Percentiles rank a stretch among this genome's conserved stretches.
phyloP scores from a whole-genome alignment of 2,888 invertebrate genomes.

The Pardosa pseudoannulata region DNA sequence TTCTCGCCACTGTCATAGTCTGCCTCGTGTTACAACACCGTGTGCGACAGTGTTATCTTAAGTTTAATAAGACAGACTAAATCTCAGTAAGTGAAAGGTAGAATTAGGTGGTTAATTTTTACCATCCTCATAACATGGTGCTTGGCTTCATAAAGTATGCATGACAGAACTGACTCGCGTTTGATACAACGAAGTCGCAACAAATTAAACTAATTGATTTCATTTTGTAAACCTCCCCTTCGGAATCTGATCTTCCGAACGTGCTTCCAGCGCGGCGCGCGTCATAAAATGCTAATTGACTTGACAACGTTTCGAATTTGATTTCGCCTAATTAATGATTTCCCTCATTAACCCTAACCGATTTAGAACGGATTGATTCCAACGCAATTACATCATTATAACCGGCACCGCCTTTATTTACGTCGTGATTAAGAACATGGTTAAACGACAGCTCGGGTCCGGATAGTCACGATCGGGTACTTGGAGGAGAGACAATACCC shows the following conservation, averaged over 20 bases:
- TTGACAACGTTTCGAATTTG: slow-evolving; percentile 64
- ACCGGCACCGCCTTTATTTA: slow-evolving; percentile 36
- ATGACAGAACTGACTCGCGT: too few species aligned
- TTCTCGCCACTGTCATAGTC: too few species aligned
- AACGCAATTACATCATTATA: slow-evolving; percentile 52
- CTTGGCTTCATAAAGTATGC: too few species aligned
- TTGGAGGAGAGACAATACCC: slow-evolving; percentile 31
- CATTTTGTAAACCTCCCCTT: not conserved
- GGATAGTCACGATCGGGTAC: slow-evolving; percentile 63
- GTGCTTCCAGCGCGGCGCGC: slow-evolving; percentile 15
- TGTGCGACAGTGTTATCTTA: too few species aligned
- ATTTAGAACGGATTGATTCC: slow-evolving; percentile 50
- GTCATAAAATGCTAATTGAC: slow-evolving; percentile 63
- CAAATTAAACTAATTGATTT: too few species aligned
- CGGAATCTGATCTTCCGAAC: not conserved
- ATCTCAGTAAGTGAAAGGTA: too few species aligned
- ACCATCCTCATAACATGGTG: too few species aligned
- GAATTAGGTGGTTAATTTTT: too few species aligned
- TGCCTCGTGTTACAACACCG: too few species aligned
- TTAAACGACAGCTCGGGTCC: slow-evolving; percentile 42
- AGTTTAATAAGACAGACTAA: too few species aligned
- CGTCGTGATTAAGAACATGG: slow-evolving; percentile 53
- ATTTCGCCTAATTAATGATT: slow-evolving; percentile 68
- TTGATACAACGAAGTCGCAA: too few species aligned
- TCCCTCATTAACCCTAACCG: slow-evolving; percentile 69